Evolutionary conservation across 2,888 invertebrate species (phyloP), one percentile per base, ranked within the genome.

Genomic region (Physocephala rufipes): DNA sequence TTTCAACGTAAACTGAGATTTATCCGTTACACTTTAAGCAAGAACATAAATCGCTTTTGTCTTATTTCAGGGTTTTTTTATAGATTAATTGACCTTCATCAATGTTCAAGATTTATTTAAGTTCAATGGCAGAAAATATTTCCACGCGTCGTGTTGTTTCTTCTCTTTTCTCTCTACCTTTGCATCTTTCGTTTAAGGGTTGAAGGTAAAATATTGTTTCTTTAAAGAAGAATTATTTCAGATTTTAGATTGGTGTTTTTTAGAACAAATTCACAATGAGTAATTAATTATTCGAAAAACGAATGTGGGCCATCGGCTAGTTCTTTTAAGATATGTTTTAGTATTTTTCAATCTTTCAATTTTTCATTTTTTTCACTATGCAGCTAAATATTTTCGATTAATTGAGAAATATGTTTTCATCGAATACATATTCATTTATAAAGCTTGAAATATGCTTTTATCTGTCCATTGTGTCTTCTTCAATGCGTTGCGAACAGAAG

Each of bases 101-200:
- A 21, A 15, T 1, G 15, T 12, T 7, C 26, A 58, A 58, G 58
- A 28, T n/a, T 55, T 55, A 58, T 15, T 28, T 28, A 58, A 58
- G 58, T 58, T 58, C 58, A 58, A 58, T 28, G 28, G 26, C 58
- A 58, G 12, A 12, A 28, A 58, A 24, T 12, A 28, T 58, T 28
- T 0, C 26, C 16, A 36, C 9, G 5, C 36, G 58, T 58, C 15
- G 7, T 28, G 28, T 58, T 28, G 58, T 28, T 58, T 58, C 28
- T 21, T 53, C 19, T 45, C 9, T 45, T 45, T 9, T 45, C 15
- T 45, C 9, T 45, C 15, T 9, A n/a, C n/a, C n/a, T n/a, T n/a
- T n/a, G n/a, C n/a, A n/a, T n/a, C n/a, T n/a, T n/a, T n/a, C n/a
- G n/a, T n/a, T n/a, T n/a, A n/a, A n/a, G n/a, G n/a, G n/a, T n/a